These are phyloP conservation scores for Oncopodura yosiiana DNA, from an alignment of 1,140 invertebrate species.

Conservation along the genomic window DNA sequence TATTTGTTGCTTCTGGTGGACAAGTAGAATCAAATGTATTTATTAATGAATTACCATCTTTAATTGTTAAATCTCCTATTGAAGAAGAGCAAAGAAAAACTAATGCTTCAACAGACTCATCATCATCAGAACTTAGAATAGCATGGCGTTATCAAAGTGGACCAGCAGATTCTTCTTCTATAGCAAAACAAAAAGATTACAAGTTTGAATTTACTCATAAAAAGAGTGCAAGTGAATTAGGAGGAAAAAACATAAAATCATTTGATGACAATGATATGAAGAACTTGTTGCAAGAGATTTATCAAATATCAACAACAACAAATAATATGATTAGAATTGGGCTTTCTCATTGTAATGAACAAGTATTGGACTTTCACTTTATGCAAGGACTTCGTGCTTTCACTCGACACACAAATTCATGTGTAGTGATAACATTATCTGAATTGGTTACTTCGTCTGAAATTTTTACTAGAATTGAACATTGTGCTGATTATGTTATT, in stretches of 20 bases:
- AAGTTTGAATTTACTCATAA: conserved; percentile 32
- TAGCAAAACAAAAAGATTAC: conserved; percentile 12
- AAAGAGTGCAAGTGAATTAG: conserved; percentile 9
- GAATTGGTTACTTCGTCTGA: background rate
- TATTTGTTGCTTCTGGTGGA: conserved; percentile 23
- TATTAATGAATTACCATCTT: conserved; percentile 19
- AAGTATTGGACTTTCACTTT: conserved; percentile 19
- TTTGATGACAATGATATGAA: background rate
- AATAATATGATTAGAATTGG: conserved; percentile 21
- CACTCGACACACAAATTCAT: conserved; percentile 23
- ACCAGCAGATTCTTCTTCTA: background rate
- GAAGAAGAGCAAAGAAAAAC: conserved; percentile 1
- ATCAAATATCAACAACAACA: conserved; percentile 1
- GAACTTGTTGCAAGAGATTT: background rate
- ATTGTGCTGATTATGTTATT: conserved; percentile 29
- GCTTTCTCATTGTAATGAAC: conserved; percentile 30
- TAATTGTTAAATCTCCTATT: background rate
- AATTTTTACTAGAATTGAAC: conserved; percentile 10
- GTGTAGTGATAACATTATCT: conserved; percentile 27
- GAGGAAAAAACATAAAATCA: conserved; percentile 5
- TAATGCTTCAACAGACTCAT: too few species aligned
- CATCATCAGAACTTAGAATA: conserved; percentile 28
- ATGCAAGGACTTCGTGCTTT: conserved; percentile 19
- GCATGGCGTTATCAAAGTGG: conserved; percentile 27
- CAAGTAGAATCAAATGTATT: background rate